Evolutionary conservation across 2,888 invertebrate genomes (phyloP).

Genomic region (Pyrochroa serraticornis): DNA sequence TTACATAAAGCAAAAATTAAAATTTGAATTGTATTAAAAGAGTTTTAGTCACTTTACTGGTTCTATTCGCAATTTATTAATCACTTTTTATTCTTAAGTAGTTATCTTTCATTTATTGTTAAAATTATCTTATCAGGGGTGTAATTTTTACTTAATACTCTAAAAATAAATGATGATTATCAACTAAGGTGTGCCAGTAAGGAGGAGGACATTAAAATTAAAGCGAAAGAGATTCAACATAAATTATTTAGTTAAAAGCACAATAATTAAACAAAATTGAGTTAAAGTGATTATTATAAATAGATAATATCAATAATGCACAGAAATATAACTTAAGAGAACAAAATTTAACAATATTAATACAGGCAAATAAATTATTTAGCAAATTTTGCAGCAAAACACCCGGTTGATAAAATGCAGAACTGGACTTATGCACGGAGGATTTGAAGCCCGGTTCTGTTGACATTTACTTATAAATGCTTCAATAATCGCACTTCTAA

Average conservation of each 20-base stretch:
- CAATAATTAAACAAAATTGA: neutral
- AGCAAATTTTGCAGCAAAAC: slow-evolving; percentile 1
- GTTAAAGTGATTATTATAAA: neutral
- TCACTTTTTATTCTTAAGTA: no score
- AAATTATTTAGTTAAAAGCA: neutral
- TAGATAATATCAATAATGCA: neutral
- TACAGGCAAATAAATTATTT: neutral
- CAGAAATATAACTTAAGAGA: neutral
- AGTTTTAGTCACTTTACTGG: no score
- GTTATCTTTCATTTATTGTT: no score
- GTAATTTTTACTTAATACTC: no score
- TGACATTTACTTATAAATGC: neutral
- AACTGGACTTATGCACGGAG: neutral
- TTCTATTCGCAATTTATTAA: no score
- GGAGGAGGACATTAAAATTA: neutral
- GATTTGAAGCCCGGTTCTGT: neutral
- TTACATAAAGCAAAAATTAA: no score
- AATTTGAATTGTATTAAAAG: no score
- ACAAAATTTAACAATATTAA: neutral
- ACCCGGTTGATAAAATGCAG: neutral
- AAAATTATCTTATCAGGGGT: no score
- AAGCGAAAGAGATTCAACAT: no score
- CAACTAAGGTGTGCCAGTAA: no score
- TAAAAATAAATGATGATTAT: no score
- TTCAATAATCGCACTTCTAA: slow-evolving; percentile 18